Percentiles rank a stretch among this genome's conserved stretches.
phyloP scores from a whole-genome alignment of 2,797 vertebrate genomes.

The Antrozous pallidus region DNA sequence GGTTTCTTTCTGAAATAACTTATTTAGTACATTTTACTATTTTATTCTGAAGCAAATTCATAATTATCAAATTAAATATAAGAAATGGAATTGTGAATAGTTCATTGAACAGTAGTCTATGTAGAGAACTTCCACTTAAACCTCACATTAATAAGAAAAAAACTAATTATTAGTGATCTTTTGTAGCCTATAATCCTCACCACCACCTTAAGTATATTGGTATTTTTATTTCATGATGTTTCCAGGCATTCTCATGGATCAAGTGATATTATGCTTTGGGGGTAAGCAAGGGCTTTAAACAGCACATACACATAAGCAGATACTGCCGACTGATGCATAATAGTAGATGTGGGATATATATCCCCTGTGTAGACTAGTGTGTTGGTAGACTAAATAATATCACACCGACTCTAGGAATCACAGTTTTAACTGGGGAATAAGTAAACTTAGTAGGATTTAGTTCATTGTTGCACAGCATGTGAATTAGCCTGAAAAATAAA shows the following conservation, averaged over 20 bases:
- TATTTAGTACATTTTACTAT: neutral
- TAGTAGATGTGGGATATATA: neutral
- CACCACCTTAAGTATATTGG: neutral
- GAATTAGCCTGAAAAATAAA: neutral
- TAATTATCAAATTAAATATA: neutral
- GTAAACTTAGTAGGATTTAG: neutral
- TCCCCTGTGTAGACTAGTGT: neutral
- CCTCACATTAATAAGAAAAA: constrained; percentile 7
- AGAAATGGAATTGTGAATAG: neutral
- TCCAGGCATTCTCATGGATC: neutral
- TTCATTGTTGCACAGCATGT: constrained; percentile 13
- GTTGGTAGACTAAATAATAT: neutral
- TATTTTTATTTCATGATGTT: neutral
- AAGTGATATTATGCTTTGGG: neutral
- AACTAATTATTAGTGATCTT: neutral
- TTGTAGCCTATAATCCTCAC: neutral
- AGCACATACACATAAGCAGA: neutral
- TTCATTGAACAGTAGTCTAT: neutral
- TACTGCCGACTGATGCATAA: neutral
- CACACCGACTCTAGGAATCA: neutral
- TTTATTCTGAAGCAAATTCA: constrained; percentile 1
- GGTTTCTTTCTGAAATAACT: neutral
- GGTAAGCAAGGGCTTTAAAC: neutral
- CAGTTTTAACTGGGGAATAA: neutral
- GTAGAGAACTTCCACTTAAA: neutral